Base-by-base conservation (phyloP, 1,140 invertebrate genomes). In the Ips typographus region DNA sequence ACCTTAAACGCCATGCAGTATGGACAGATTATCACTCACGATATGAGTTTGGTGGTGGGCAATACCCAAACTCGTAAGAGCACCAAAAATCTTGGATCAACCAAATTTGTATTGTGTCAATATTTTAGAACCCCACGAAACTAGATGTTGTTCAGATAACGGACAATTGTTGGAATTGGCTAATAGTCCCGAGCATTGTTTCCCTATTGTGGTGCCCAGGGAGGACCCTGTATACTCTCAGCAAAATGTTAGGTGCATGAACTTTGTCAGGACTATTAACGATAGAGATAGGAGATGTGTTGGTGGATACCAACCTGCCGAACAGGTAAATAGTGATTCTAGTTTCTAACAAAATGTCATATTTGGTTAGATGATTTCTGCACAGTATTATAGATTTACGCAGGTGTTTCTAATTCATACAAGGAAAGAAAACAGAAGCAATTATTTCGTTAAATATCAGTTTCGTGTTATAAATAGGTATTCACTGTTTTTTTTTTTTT, bases 21-120 rank as follows among this genome's bases (percentile, higher is more conserved):
- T 86, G 93, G 92, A 4, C 93, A 95, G 80, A 90, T 95, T 60
- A 89, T 95, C 39, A 92, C 92, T 3, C 93, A 95, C 78, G 93
- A 95, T 75, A 92, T 94, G 89, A 90, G 88, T 55, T 83, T 92
- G 79, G 87, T 89, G 51, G 88, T 88, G 65, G 89, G 88, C 40
- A 81, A 79, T 41, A 89, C 90, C 3, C 90, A 92, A 80, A 86
- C 88, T 38, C 89, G 91, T 92, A 84, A 85, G 87, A 84, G 77
- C 63, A 62, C 62, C 40, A 4, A 7, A 38, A 53, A 36, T 65
- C 5, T 4, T 38, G 5, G 2, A 41, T 47, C 37, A 41, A 2
- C 57, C 41, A 8, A 49, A 3, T 49, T 49, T 49, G 7, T 22
- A 49, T 8, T 40, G 57, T 59, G 39, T 40, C 22, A 41, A 49